Evolutionary conservation across 2,888 invertebrate species (phyloP).

Genomic region (Leptogaster cylindrica): DNA sequence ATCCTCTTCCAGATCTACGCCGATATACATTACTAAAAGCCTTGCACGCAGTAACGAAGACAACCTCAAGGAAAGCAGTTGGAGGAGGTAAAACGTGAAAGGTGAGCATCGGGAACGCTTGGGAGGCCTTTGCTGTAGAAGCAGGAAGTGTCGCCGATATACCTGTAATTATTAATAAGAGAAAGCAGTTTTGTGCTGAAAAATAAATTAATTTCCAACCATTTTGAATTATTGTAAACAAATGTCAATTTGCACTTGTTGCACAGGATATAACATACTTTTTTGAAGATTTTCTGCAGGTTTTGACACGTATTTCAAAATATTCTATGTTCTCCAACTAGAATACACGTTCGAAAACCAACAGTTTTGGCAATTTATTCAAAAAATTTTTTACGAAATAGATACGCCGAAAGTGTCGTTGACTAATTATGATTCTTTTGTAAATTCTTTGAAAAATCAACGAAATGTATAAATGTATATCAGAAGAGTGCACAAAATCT

Average conservation of each 20-base stretch:
- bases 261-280: not conserved
- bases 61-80: not conserved
- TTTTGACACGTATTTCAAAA: not conserved
- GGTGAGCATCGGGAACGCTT: too few relatives aligned
- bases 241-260: not conserved
- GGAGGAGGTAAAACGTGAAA: not conserved
- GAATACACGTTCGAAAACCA: not conserved
- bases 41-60: not conserved
- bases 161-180: too few relatives aligned
- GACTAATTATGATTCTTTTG: too few relatives aligned
- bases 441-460: too few relatives aligned
- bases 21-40: not conserved
- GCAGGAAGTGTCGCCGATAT: too few relatives aligned
- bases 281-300: not conserved
- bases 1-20: not conserved
- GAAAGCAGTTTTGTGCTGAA: too few relatives aligned
- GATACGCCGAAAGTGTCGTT: too few relatives aligned
- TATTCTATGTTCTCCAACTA: not conserved
- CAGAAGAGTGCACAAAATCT: too few relatives aligned
- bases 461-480: too few relatives aligned
- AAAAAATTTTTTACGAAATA: too few relatives aligned
- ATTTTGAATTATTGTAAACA: not conserved
- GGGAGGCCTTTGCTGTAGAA: too few relatives aligned
- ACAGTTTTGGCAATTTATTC: too few relatives aligned
- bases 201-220: not conserved